Evolutionary conservation across 1,140 invertebrate genomes (phyloP).

Genomic region (Drosophila athabasca): DNA sequence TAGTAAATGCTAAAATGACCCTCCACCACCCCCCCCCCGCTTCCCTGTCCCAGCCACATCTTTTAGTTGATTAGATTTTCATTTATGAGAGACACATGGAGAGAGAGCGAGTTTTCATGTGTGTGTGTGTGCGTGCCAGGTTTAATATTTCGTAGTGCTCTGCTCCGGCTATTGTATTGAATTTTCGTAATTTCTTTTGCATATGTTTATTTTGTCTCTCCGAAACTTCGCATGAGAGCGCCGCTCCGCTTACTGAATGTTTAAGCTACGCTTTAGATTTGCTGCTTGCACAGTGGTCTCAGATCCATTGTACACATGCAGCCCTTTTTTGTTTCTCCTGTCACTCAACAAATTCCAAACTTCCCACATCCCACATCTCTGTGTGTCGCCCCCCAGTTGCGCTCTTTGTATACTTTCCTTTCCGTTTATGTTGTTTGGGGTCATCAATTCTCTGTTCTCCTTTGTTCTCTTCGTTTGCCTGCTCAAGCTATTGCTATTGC

Average conservation of each 20-base stretch:
- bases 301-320: constrained; percentile 11
- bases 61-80: constrained; percentile 61
- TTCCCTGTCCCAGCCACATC: constrained; percentile 11
- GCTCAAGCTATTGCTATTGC: constrained; percentile 40
- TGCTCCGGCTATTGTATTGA: constrained; percentile 42
- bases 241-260: constrained; percentile 22
- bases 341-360: constrained; percentile 1
- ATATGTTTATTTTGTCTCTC: constrained; percentile 45
- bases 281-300: constrained; percentile 48
- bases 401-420: constrained; percentile 21
- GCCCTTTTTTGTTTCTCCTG: constrained; percentile 1
- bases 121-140: constrained; percentile 1
- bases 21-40: too few relatives aligned
- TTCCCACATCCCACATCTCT: constrained; percentile 46
- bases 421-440: constrained; percentile 47
- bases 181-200: constrained; percentile 63
- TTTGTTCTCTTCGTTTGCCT: constrained; percentile 56
- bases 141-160: constrained; percentile 34
- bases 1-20: constrained; percentile 15
- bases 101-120: constrained; percentile 2
- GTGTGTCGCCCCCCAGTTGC: constrained; percentile 15
- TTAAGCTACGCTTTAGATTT: constrained; percentile 24
- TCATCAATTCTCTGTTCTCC: constrained; percentile 55
- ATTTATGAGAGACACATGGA: constrained; percentile 21
- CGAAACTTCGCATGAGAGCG: constrained; percentile 24